Evolutionary conservation across 2,888 invertebrate genomes (phyloP), one percentile per base, ranked within the genome.

Genomic region (Scaeva pyrastri): DNA sequence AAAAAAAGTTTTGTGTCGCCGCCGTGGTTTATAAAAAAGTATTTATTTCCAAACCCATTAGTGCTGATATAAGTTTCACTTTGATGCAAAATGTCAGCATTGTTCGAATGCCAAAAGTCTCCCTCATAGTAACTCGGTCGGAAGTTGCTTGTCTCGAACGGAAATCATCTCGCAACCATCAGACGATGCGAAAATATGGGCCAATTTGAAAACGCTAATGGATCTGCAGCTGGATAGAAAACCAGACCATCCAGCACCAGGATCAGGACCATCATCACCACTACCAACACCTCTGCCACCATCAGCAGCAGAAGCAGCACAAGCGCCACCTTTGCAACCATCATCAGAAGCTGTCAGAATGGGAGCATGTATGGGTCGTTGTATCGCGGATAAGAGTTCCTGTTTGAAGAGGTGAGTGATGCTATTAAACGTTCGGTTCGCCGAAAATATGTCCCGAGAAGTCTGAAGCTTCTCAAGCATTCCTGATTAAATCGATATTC

Each of bases 331-430:
- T 45, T 21, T 10, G n/a, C 10, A 21, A 39, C 19, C 48, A 23
- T 43, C 48, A 50, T 31, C 39, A 7, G 21, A 60, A 60, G 16
- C n/a, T 41, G 45, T 26, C 31, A 88, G 64, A 74, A 89, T 89
- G 89, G 89, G 89, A 68, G 88, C 88, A 76, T 89, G 89, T 77
- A 88, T 89, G 71, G 89, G 89, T 72, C 88, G 87, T 84, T 89
- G 89, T 79, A 88, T 89, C 87, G 77, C 88, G 66, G 78, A 87
- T 55, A 87, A 79, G 68, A 83, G 87, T 79, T 87, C 87, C 79
- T 87, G 87, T 62, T 58, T 87, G 62, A 82, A 83, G 72, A 85
- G 88, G 88, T 88, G 85, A 88, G 88, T 88, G 3, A 8, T 16
- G 88, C 88, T 6, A 7, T 1, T 31, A 55, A 26, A 55, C n/a